phyloP scores from a whole-genome alignment of 2,113 vertebrate species.

The Brachypteracias leptosomus region DNA sequence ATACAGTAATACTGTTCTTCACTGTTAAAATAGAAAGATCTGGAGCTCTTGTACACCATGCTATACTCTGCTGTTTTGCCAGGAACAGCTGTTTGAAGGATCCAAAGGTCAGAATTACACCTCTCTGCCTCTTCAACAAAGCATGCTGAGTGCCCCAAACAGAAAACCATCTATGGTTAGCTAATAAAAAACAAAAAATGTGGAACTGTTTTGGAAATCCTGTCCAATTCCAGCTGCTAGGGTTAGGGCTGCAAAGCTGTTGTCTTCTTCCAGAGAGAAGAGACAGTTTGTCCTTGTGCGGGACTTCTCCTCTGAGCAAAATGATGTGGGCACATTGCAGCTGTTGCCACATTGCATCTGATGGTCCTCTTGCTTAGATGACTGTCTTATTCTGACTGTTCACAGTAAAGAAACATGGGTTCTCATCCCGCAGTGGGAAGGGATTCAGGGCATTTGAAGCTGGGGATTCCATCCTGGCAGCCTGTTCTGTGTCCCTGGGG shows the following conservation, averaged over 20 bases:
- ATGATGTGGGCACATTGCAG: neutral
- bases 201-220: neutral
- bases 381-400: neutral
- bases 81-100: neutral
- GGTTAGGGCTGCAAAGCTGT: neutral
- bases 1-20: neutral
- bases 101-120: neutral
- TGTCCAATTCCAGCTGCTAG: neutral
- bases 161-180: neutral
- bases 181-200: neutral
- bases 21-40: neutral
- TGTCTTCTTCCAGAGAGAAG: neutral
- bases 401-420: neutral
- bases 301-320: neutral
- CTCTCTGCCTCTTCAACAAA: accelerated
- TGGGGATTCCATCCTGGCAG: neutral
- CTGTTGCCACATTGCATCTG: neutral
- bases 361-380: neutral
- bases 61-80: neutral
- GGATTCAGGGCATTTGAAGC: neutral
- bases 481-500: neutral
- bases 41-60: neutral
- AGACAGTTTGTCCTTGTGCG: neutral
- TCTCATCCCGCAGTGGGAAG: neutral
- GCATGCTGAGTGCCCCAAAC: neutral